phyloP scores from a whole-genome alignment of 2,797 vertebrate species.

The Sparidentex hasta region DNA sequence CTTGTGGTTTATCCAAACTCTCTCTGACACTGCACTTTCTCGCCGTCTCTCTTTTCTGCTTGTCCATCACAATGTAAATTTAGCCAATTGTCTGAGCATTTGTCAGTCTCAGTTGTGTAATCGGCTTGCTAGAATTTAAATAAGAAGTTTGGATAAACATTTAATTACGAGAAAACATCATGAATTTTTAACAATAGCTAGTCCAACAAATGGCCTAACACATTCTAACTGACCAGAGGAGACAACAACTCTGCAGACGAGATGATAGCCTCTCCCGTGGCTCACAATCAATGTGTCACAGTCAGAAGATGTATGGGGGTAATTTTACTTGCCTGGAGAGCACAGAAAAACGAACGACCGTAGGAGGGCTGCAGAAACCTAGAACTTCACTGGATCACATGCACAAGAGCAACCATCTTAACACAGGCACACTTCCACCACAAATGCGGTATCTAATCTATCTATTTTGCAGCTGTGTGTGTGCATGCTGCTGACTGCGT shows the following conservation, averaged over 20 bases:
- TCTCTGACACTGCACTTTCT: conserved; percentile 14
- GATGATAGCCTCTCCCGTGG: conserved; percentile 67
- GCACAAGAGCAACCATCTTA: conserved; percentile 27
- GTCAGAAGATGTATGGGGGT: conserved; percentile 74
- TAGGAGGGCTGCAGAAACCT: conserved; percentile 43
- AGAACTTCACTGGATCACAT: conserved; percentile 22
- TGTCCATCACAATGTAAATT: conserved; percentile 5
- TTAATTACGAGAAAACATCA: conserved; percentile 26
- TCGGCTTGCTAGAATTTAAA: conserved; percentile 39
- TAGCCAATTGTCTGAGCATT: conserved; percentile 23
- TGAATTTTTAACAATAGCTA: conserved; percentile 36
- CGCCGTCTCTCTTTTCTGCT: conserved; percentile 5
- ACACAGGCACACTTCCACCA: conserved; percentile 1
- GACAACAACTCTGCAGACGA: conserved; percentile 56
- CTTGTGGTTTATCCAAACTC: conserved; percentile 38
- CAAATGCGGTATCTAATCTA: not conserved
- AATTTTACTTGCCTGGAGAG: conserved; percentile 68
- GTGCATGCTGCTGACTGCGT: conserved; percentile 40
- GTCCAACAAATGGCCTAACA: conserved; percentile 44
- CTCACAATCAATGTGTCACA: conserved; percentile 75
- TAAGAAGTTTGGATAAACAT: conserved; percentile 21
- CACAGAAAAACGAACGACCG: conserved; percentile 31
- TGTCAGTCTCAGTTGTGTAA: conserved; percentile 15
- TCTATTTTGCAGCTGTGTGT: conserved; percentile 8
- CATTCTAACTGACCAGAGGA: conserved; percentile 47